Evolutionary conservation across 2,888 invertebrate genomes (phyloP).

Genomic region (Dolomedes plantarius): DNA sequence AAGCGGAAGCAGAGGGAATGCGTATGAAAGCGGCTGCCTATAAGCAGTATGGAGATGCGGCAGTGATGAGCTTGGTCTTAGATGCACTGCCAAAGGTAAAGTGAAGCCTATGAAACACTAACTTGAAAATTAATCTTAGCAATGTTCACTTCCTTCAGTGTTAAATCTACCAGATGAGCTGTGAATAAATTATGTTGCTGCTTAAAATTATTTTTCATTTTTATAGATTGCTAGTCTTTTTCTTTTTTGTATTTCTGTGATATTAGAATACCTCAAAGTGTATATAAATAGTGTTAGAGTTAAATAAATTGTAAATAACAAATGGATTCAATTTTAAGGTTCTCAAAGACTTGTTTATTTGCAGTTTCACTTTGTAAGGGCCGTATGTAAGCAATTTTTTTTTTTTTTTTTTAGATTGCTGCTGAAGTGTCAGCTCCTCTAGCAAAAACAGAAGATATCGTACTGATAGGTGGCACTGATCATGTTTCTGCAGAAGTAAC

Average conservation of each 20-base stretch:
- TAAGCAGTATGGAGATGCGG: constrained; percentile 97
- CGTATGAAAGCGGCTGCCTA: constrained; percentile 95
- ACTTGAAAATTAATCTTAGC: not conserved
- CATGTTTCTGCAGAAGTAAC: constrained; percentile 79
- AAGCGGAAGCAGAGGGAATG: constrained; percentile 97
- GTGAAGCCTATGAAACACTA: no score
- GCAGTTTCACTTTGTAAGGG: no score
- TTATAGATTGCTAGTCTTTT: no score
- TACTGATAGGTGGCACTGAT: constrained; percentile 90
- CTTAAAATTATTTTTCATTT: no score
- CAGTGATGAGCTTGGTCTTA: constrained; percentile 92
- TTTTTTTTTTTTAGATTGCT: constrained; percentile 94
- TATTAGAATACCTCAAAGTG: no score
- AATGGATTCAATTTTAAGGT: no score
- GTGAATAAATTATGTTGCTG: not conserved
- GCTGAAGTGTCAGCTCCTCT: constrained; percentile 96
- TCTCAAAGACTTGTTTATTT: no score
- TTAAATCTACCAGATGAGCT: not conserved
- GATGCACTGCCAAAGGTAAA: constrained; percentile 95
- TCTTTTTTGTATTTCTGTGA: no score
- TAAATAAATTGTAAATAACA: no score
- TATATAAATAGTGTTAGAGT: no score
- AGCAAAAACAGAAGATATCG: constrained; percentile 97
- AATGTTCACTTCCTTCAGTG: not conserved
- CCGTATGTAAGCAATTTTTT: no score